Evolutionary conservation across 2,888 invertebrate species (phyloP).

Genomic region (Leptopterna dolabrata): DNA sequence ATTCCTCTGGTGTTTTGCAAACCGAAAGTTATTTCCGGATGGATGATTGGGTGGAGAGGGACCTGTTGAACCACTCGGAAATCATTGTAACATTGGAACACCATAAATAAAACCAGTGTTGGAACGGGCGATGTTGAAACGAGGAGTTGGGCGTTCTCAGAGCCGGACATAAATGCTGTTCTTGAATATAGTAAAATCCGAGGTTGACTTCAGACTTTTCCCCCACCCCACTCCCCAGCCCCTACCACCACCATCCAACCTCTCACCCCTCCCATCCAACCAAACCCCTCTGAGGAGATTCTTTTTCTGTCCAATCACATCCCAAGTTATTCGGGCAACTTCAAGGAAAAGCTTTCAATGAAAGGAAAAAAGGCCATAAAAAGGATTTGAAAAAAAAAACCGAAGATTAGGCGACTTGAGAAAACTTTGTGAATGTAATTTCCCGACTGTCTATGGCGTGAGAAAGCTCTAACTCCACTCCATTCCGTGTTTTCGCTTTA

Average conservation of each 20-base stretch:
- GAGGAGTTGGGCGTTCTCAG: not conserved
- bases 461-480: not conserved
- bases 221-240: not conserved
- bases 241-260: too few species aligned
- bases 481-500: not conserved
- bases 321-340: constrained; percentile 8
- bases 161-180: not conserved
- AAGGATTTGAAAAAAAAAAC: not conserved
- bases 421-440: not conserved
- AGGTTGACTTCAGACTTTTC: not conserved
- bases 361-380: not conserved
- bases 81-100: not conserved
- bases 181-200: not conserved
- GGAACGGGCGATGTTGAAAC: not conserved
- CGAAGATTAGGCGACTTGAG: constrained; percentile 8
- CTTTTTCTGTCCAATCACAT: constrained; percentile 1
- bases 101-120: not conserved
- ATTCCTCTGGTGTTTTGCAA: not conserved
- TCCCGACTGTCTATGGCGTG: not conserved
- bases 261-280: too few species aligned
- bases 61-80: not conserved
- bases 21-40: not conserved
- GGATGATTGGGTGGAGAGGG: not conserved
- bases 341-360: constrained; percentile 1
- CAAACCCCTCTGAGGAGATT: not conserved